These are phyloP conservation scores for Drosophila triauraria DNA, from an alignment of 1,140 invertebrate genomes.

Conservation along the genomic window DNA sequence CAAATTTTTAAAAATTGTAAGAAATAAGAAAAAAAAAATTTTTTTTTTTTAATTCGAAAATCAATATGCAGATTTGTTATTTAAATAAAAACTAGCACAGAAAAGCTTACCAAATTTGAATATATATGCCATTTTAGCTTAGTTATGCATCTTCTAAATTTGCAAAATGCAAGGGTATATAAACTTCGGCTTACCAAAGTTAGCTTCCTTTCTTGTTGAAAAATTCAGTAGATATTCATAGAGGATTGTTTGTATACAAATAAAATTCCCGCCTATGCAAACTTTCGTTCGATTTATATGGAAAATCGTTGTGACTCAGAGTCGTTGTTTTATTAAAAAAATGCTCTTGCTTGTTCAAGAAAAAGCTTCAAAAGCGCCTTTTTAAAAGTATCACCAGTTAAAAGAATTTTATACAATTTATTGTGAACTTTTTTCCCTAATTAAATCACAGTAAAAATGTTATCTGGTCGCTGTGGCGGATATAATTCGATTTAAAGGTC, in stretches of 20 bases:
- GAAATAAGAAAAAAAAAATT: no score
- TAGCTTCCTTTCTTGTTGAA: no score
- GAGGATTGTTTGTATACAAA: not conserved
- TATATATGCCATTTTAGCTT: no score
- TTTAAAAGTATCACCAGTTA: not conserved
- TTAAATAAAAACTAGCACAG: no score
- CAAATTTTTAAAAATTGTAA: no score
- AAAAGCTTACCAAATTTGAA: no score
- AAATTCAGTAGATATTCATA: not conserved
- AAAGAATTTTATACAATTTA: not conserved
- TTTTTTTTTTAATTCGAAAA: no score
- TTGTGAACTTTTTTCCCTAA: not conserved
- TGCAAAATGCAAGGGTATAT: no score
- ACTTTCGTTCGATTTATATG: not conserved
- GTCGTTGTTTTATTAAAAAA: not conserved
- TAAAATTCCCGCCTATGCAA: not conserved
- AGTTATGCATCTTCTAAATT: no score
- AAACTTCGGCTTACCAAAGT: no score
- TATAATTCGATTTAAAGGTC: constrained; percentile 45
- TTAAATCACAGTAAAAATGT: constrained; percentile 37
- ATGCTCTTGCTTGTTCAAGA: not conserved
- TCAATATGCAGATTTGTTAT: no score
- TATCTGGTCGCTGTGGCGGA: constrained; percentile 20
- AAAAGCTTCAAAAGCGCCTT: not conserved
- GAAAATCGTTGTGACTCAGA: not conserved